phyloP scores from a whole-genome alignment of 1,140 invertebrate species.

The Drosophila erecta region DNA sequence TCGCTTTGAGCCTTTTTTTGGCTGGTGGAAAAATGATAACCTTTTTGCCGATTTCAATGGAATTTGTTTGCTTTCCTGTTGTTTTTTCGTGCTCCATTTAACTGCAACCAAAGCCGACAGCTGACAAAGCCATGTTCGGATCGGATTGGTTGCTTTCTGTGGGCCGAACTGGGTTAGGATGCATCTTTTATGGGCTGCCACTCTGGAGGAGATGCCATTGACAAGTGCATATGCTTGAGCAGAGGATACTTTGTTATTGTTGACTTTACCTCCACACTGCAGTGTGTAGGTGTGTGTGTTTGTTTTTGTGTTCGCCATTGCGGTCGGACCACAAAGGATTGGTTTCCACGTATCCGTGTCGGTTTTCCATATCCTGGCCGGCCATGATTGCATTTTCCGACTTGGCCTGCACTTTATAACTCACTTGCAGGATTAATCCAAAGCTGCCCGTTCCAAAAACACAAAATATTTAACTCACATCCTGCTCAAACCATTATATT shows the following conservation, averaged over 20 bases:
- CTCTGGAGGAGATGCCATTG: slow-evolving; percentile 37
- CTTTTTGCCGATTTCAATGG: too few species aligned
- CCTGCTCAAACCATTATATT: slow-evolving; percentile 3
- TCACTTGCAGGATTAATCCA: slow-evolving; percentile 19
- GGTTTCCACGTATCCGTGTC: slow-evolving; percentile 15
- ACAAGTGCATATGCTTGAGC: slow-evolving; percentile 43
- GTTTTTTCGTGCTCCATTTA: slow-evolving; percentile 12
- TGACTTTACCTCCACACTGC: slow-evolving; percentile 13
- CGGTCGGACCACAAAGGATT: slow-evolving; percentile 41
- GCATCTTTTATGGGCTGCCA: slow-evolving; percentile 42
- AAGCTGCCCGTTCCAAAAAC: background rate
- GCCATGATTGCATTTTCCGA: slow-evolving; percentile 56
- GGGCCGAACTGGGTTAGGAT: slow-evolving; percentile 4
- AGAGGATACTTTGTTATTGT: slow-evolving; percentile 39
- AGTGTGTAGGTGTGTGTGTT: background rate
- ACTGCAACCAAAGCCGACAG: slow-evolving; percentile 39
- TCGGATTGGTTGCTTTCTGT: background rate
- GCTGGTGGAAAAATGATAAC: too few species aligned
- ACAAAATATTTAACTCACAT: too few species aligned
- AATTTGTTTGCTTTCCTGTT: background rate
- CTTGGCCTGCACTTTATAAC: slow-evolving; percentile 31
- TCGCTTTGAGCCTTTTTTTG: too few species aligned
- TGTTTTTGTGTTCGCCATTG: slow-evolving; percentile 7
- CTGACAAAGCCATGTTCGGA: slow-evolving; percentile 26
- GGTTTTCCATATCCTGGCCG: slow-evolving; percentile 4